Evolutionary conservation across 2,888 invertebrate species (phyloP), one percentile per base, ranked within the genome.

Genomic region (Dynastes tityus): DNA sequence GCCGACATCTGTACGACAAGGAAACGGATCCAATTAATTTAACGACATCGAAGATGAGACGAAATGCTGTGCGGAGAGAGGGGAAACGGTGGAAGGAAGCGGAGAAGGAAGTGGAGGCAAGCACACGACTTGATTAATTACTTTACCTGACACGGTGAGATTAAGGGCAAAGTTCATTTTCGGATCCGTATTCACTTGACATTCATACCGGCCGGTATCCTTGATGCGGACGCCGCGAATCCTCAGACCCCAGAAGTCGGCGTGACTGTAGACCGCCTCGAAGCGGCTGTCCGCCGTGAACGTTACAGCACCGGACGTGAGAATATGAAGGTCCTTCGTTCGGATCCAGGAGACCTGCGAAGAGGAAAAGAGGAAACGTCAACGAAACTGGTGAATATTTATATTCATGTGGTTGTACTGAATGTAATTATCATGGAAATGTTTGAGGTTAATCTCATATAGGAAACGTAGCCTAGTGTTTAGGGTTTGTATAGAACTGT

Each of bases 111-210:
- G 53, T 13, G 8, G 45, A 45, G 11, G 45, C 9, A 8, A 45
- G 5, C 27, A 45, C n/a, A 53, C 71, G 58, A 37, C 71, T 37
- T 71, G 71, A 71, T 71, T 71, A 71, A 71, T 71, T 71, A 73
- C 82, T 89, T 87, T 84, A 94, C 94, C 93, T 84, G 91, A 87
- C 37, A 94, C 93, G 13, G 90, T 91, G 73, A 94, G 91, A 84
- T 91, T 91, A 84, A 93, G 91, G 83, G 92, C 92, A 82, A 92
- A 90, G 89, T 93, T 94, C 89, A 93, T 92, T 88, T 94, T 94
- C 55, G 94, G 94, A 85, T 94, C 94, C 0, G 93, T 94, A 89
- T 94, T 94, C 84, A 94, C 91, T 89, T 94, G 94, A 85, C 94
- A 94, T 89, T 94, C 94, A 89, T 94, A 94, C 81, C 91, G 91